A percentile compares a stretch with the other conserved stretches of the same genome.
phyloP scores from a whole-genome alignment of 2,797 vertebrate genomes.

The Coranthus polyacanthus region DNA sequence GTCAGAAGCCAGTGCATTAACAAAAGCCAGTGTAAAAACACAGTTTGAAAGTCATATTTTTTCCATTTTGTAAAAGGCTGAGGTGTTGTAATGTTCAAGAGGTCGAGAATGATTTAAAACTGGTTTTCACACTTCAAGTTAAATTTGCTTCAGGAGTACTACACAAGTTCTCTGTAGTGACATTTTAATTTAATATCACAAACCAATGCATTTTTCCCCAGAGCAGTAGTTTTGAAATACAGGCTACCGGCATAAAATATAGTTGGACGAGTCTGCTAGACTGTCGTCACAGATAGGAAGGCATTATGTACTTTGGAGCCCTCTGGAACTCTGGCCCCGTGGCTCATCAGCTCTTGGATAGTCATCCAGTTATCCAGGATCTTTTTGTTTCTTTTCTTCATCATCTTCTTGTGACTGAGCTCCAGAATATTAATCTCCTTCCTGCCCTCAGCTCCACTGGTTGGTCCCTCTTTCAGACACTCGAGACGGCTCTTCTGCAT shows the following conservation, averaged over 20 bases:
- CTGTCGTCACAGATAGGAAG: constrained; percentile 98
- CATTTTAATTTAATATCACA: constrained; percentile 24
- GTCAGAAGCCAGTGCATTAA: constrained; percentile 32
- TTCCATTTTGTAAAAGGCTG: constrained; percentile 25
- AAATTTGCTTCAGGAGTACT: constrained; percentile 52
- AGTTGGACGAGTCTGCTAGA: constrained; percentile 76
- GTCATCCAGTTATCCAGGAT: constrained; percentile 99
- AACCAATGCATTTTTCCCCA: constrained; percentile 20
- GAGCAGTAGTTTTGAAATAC: constrained; percentile 47
- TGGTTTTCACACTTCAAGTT: constrained; percentile 27
- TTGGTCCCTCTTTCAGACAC: constrained; percentile 89
- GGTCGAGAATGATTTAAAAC: constrained; percentile 23
- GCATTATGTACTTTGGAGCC: constrained; percentile 94
- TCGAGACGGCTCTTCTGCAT: constrained; percentile 96
- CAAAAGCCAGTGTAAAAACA: constrained; percentile 48
- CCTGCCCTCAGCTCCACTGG: constrained; percentile 87
- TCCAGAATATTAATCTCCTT: constrained; percentile 95
- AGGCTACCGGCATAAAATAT: constrained; percentile 35
- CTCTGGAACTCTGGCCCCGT: constrained; percentile 94
- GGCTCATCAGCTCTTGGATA: constrained; percentile 98
- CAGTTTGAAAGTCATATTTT: constrained; percentile 13
- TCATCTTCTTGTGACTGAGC: constrained; percentile 99
- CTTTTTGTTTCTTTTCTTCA: constrained; percentile 98
- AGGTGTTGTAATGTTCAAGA: constrained; percentile 34
- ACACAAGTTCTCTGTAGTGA: constrained; percentile 54